Base-by-base conservation (phyloP, 2,888 invertebrate genomes). In the Caenorhabditis becei region DNA sequence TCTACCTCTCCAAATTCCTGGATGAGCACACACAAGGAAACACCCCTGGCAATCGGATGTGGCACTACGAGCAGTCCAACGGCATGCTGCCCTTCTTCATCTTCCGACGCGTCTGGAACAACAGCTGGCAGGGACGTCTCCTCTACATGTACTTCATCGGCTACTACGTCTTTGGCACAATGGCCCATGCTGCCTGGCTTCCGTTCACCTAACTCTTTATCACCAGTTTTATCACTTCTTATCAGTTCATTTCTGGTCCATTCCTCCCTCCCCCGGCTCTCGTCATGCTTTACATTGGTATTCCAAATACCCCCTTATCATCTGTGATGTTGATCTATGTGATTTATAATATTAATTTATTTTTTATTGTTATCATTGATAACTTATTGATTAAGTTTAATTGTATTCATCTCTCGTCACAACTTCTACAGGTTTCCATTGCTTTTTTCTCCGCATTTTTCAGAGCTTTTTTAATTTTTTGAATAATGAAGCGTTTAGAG, bases 181-280 rank as follows among this genome's bases (percentile, higher is more conserved):
- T 86, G 62, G 62, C 85, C n/a, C 87, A 88, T 62, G 86, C 88
- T 32, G 89, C 86, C 54, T 89, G 88, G 84, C 71, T 89, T 11
- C 89, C 89, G 35, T 88, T 87, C 61, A 86, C 87, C 23, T 88
- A 70, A 83, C 26, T 23, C 2, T 18, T 53, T 16, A 41, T 14
- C 3, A 3, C 58, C 44, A 56, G 16, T 41, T 32, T 47, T 24
- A 37, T 61, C 61, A 37, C 24, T 35, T 20, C 16, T 35, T 35
- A 5, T 14, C 32, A 10, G 5, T 14, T 14, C 2, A 18, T 23
- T 23, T n/a, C n/a, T 62, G 49, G 59, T 35, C n/a, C 23, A n/a
- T 62, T 51, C 62, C n/a, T 32, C 35, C 35, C 5, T 35, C 35
- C 7, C 35, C 10, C 35, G 7, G 10, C 35, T 58, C 44, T 32